Evolutionary conservation across 2,888 invertebrate genomes (phyloP).

Genomic region (Phania funesta): DNA sequence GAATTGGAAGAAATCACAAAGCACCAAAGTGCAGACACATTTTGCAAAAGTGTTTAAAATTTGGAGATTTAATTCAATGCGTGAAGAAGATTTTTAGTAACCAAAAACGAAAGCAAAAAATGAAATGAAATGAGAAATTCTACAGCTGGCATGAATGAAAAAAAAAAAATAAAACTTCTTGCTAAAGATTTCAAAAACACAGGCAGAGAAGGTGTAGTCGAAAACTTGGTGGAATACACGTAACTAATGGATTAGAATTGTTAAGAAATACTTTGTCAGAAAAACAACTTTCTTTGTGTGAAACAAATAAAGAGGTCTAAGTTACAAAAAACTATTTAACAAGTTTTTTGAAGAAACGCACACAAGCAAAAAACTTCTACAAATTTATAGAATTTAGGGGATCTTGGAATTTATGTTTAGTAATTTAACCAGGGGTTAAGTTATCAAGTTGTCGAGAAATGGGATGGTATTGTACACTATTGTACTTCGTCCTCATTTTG

Average conservation of each 20-base stretch:
- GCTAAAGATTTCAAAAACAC: neutral
- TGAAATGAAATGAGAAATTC: constrained; percentile 39
- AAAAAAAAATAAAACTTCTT: constrained; percentile 11
- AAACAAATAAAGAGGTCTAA: constrained; percentile 49
- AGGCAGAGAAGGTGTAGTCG: neutral
- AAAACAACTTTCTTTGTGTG: constrained; percentile 50
- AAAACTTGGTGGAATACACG: constrained; percentile 11
- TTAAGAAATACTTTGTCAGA: constrained; percentile 44
- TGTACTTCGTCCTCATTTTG: too few relatives aligned
- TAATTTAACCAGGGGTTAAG: neutral
- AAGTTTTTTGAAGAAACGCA: constrained; percentile 27
- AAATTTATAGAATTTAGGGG: constrained; percentile 30
- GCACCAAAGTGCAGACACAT: constrained; percentile 58
- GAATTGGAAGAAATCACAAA: constrained; percentile 62
- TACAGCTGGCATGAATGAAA: constrained; percentile 42
- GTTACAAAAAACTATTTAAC: constrained; percentile 47
- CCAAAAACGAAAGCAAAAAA: neutral
- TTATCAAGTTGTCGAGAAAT: too few relatives aligned
- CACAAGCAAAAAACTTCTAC: neutral
- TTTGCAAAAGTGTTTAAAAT: constrained; percentile 36
- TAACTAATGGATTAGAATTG: constrained; percentile 61
- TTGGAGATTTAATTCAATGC: constrained; percentile 37
- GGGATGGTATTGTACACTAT: too few relatives aligned
- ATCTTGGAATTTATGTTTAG: neutral
- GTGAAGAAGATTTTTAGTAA: constrained; percentile 18